Evolutionary conservation across 2,888 invertebrate species (phyloP).

Genomic region (Anarsia innoxiella): DNA sequence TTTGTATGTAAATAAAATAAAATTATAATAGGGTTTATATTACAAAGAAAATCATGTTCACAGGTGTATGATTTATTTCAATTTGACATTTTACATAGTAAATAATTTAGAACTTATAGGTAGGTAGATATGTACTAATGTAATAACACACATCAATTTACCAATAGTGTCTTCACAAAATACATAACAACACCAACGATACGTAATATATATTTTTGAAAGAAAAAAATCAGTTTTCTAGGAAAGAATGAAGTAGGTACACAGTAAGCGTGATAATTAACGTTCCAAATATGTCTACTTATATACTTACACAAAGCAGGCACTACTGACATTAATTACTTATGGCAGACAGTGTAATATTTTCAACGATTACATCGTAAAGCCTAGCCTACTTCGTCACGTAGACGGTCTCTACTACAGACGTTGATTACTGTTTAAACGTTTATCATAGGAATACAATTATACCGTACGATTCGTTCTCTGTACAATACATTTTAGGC

Average conservation of each 20-base stretch:
- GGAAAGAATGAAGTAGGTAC: too few relatives aligned
- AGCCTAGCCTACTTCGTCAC: too few relatives aligned
- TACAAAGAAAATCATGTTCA: slow-evolving; percentile 13
- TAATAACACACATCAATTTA: slow-evolving; percentile 22
- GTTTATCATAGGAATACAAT: background rate
- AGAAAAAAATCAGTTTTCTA: too few relatives aligned
- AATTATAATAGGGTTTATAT: background rate
- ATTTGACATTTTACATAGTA: slow-evolving; percentile 34
- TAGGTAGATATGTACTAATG: too few relatives aligned
- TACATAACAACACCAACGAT: background rate
- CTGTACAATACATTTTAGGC: slow-evolving; percentile 39
- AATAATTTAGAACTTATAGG: slow-evolving; percentile 24
- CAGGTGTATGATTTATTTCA: slow-evolving; percentile 43
- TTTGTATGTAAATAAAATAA: background rate
- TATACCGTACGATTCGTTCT: slow-evolving; percentile 13
- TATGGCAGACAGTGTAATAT: too few relatives aligned
- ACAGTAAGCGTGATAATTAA: too few relatives aligned
- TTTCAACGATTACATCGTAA: too few relatives aligned
- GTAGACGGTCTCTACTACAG: too few relatives aligned
- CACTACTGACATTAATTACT: too few relatives aligned
- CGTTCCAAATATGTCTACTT: too few relatives aligned
- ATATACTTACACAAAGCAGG: too few relatives aligned
- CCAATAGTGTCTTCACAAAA: slow-evolving; percentile 15
- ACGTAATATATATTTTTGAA: background rate
- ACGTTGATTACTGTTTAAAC: too few relatives aligned